Evolutionary conservation across 2,888 invertebrate species (phyloP).

Genomic region (Nymphalis c-album): DNA sequence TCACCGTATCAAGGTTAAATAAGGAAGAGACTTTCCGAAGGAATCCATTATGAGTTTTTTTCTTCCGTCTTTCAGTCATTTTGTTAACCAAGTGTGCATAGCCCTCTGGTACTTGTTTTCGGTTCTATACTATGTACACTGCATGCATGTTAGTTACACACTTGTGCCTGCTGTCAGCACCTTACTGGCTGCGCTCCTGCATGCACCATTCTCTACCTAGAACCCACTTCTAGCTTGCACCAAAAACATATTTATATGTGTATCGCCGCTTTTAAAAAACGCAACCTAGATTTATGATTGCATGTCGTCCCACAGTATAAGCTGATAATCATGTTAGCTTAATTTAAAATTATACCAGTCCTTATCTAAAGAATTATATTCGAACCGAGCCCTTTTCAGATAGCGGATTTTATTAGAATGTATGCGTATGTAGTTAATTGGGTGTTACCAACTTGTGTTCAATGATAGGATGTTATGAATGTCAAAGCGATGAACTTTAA

Average conservation of each 20-base stretch:
- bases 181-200: slow-evolving; percentile 70
- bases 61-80: slow-evolving; percentile 82
- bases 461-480: slow-evolving; percentile 79
- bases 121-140: slow-evolving; percentile 79
- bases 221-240: slow-evolving; percentile 80
- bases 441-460: slow-evolving; percentile 72
- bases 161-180: slow-evolving; percentile 74
- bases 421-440: slow-evolving; percentile 70
- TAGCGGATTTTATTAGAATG: slow-evolving; percentile 75
- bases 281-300: slow-evolving; percentile 59
- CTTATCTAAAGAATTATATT: slow-evolving; percentile 73
- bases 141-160: slow-evolving; percentile 82
- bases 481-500: slow-evolving; percentile 81
- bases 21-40: slow-evolving; percentile 94
- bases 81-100: slow-evolving; percentile 73
- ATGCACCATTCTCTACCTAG: slow-evolving; percentile 81
- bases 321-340: slow-evolving; percentile 74
- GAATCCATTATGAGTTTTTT: slow-evolving; percentile 85
- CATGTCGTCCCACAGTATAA: slow-evolving; percentile 61
- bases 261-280: slow-evolving; percentile 58
- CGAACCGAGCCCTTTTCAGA: slow-evolving; percentile 75
- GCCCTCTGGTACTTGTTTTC: slow-evolving; percentile 64
- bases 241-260: slow-evolving; percentile 62
- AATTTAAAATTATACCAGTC: slow-evolving; percentile 64
- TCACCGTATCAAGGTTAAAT: slow-evolving; percentile 93